A percentile compares a stretch with the other conserved stretches of the same genome.
phyloP scores from a whole-genome alignment of 2,113 vertebrate genomes.

The Oryzias melastigma region DNA sequence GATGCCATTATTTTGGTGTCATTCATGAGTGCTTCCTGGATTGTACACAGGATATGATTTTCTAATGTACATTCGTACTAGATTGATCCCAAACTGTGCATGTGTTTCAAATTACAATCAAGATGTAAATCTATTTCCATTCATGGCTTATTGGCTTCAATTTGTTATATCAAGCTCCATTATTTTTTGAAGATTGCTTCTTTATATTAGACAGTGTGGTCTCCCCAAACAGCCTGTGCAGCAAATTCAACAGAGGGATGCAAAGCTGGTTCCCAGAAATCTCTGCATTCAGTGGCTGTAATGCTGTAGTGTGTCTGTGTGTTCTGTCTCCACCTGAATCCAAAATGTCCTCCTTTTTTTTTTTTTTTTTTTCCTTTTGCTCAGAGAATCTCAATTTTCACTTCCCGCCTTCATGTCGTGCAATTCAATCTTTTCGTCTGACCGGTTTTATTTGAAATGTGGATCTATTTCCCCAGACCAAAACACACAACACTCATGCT shows the following conservation, averaged over 20 bases:
- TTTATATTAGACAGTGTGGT: conserved; percentile 37
- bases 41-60: conserved; percentile 46
- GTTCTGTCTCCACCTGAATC: conserved; percentile 4
- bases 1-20: conserved; percentile 49
- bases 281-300: neutral
- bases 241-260: conserved; percentile 19
- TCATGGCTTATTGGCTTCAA: conserved; percentile 68
- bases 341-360: conserved; percentile 1
- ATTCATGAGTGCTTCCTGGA: conserved; percentile 44
- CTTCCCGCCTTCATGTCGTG: too few relatives aligned
- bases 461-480: too few relatives aligned
- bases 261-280: conserved; percentile 20
- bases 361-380: neutral
- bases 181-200: conserved; percentile 65
- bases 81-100: conserved; percentile 62
- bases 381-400: conserved; percentile 16
- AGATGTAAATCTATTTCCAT: conserved; percentile 59
- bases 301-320: conserved; percentile 21
- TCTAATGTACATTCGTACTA: conserved; percentile 73
- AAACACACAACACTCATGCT: too few relatives aligned
- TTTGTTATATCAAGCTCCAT: conserved; percentile 70
- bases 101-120: conserved; percentile 58
- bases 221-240: conserved; percentile 35
- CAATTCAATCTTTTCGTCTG: too few relatives aligned
- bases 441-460: too few relatives aligned